phyloP scores from a whole-genome alignment of 2,888 invertebrate species.

The Hylaea fasciaria region DNA sequence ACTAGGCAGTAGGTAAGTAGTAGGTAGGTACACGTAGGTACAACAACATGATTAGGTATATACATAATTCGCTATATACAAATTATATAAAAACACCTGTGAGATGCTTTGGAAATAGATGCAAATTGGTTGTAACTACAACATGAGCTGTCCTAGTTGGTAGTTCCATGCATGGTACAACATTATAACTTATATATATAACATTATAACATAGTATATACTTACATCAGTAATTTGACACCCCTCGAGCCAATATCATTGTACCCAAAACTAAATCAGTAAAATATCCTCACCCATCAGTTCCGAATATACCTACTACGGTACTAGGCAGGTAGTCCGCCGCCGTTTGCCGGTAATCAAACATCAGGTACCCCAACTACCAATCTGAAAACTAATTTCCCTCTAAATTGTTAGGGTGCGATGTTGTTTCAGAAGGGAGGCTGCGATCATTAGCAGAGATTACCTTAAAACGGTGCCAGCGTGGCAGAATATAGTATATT shows the following conservation, averaged over 20 bases:
- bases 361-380: constrained; percentile 45
- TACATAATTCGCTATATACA: too few relatives aligned
- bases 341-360: constrained; percentile 38
- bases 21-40: background rate
- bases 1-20: background rate
- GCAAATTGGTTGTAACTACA: too few relatives aligned
- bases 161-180: too few relatives aligned
- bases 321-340: constrained; percentile 15
- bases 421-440: constrained; percentile 64
- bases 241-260: constrained; percentile 2
- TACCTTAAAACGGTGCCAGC: constrained; percentile 54
- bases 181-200: too few relatives aligned
- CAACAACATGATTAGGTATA: background rate
- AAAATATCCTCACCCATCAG: constrained; percentile 5
- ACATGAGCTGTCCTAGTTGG: too few relatives aligned
- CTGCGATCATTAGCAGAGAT: constrained; percentile 64
- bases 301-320: constrained; percentile 15
- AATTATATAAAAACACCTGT: too few relatives aligned
- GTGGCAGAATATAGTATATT: constrained; percentile 1
- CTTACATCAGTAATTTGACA: background rate
- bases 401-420: constrained; percentile 62
- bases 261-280: constrained; percentile 5
- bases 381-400: constrained; percentile 62
- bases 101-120: too few relatives aligned
- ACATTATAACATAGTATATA: too few relatives aligned